phyloP scores from a whole-genome alignment of 2,113 vertebrate genomes.

The Neolamprologus cancellatus region DNA sequence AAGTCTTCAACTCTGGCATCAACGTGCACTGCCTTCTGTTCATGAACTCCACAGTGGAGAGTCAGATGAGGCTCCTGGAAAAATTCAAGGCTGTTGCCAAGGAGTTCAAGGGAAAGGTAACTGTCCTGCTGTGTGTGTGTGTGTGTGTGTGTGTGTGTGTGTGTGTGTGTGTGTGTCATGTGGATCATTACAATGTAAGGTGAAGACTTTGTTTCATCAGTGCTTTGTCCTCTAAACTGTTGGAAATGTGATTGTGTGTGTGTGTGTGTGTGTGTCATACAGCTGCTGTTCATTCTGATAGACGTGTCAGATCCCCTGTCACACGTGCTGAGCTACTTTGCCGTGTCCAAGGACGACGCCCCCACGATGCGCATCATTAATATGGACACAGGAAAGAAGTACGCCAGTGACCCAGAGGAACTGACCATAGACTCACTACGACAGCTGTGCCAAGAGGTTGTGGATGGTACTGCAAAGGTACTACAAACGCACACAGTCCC shows the following conservation, averaged over 20 bases:
- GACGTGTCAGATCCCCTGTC: conserved; percentile 61
- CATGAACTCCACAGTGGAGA: conserved; percentile 72
- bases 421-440: conserved; percentile 53
- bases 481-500: neutral
- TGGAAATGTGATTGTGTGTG: neutral
- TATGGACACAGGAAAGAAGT: conserved; percentile 78
- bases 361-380: conserved; percentile 79
- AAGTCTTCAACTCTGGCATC: conserved; percentile 80
- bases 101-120: conserved; percentile 78
- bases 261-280: neutral
- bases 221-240: neutral
- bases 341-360: conserved; percentile 58
- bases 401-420: neutral
- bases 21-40: conserved; percentile 84
- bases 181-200: neutral
- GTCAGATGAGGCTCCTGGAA: conserved; percentile 59
- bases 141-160: neutral
- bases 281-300: conserved; percentile 82
- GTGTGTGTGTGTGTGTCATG: neutral
- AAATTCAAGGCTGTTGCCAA: conserved; percentile 58
- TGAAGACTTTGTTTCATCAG: neutral
- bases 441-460: conserved; percentile 69
- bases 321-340: conserved; percentile 78
- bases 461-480: conserved; percentile 78
- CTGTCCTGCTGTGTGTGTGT: neutral